Conservation (phyloP, 1,140 invertebrate species). For the Brachionus koreanus region DNA sequence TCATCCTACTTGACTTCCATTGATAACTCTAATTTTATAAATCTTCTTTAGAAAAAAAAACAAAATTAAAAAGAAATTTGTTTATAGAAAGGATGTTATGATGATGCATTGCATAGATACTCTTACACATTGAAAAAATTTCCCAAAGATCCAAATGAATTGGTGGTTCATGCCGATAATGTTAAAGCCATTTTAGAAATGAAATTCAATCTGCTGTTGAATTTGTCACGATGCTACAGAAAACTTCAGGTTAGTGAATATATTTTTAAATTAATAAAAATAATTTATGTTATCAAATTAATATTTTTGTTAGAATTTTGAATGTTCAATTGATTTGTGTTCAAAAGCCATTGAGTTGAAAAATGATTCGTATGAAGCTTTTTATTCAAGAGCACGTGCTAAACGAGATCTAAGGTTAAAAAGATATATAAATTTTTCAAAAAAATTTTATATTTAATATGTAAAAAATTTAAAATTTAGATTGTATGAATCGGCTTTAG, state of each 20-base stretch:
- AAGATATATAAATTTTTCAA: too few species aligned
- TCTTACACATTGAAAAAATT: constrained; percentile 90
- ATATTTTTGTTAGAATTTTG: constrained; percentile 55
- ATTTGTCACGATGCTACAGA: constrained; percentile 82
- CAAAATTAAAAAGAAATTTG: constrained; percentile 24
- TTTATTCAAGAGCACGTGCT: constrained; percentile 81
- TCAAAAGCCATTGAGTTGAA: constrained; percentile 75
- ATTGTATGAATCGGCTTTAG: constrained; percentile 21
- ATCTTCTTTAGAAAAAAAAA: neutral
- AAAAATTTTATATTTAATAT: too few species aligned
- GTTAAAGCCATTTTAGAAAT: constrained; percentile 72
- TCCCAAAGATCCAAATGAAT: constrained; percentile 58
- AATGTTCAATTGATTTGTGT: constrained; percentile 74
- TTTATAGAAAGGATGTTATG: constrained; percentile 71
- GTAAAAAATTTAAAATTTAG: neutral
- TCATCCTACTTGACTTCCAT: too few species aligned
- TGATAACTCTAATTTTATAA: neutral
- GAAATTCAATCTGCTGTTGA: constrained; percentile 79
- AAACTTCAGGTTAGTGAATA: constrained; percentile 81
- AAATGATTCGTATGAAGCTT: constrained; percentile 82
- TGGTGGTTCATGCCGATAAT: constrained; percentile 55
- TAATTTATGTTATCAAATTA: neutral
- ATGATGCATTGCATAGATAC: constrained; percentile 88
- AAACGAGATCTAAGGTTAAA: constrained; percentile 68
- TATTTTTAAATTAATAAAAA: constrained; percentile 11